These are phyloP conservation scores for Dysidea cf. avara DNA, from an alignment of 37 sponge, comb jelly and placozoan genomes.

Conservation along the genomic window DNA sequence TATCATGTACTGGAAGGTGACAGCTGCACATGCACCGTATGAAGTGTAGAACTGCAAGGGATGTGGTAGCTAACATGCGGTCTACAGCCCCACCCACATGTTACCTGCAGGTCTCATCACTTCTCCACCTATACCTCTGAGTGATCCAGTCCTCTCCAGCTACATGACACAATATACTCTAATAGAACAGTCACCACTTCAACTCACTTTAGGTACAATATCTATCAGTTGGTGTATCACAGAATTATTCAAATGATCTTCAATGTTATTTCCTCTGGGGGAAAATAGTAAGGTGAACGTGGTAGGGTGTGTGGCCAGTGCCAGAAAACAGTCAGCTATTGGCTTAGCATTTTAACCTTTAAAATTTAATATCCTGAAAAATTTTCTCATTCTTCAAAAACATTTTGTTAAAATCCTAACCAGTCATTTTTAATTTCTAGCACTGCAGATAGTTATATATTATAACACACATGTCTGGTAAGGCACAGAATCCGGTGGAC, in stretches of 20 bases:
- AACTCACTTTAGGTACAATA: constrained; percentile 32
- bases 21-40: constrained; percentile 78
- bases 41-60: constrained; percentile 58
- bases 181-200: neutral
- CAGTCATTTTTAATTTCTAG: no score
- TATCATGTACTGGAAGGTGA: constrained; percentile 21
- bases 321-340: no score
- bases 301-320: no score
- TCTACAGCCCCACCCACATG: neutral
- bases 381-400: no score
- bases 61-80: neutral
- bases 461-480: neutral
- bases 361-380: no score
- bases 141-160: constrained; percentile 46
- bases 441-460: neutral
- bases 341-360: no score
- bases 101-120: constrained; percentile 83
- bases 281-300: neutral
- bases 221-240: constrained; percentile 11
- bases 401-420: no score
- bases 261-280: neutral
- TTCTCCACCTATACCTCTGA: constrained; percentile 83
- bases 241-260: constrained; percentile 5
- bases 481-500: constrained; percentile 30
- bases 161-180: neutral